Percentiles rank a stretch among this genome's conserved stretches.
Conservation (phyloP, 2,888 invertebrate species). For the Troides aeacus region DNA sequence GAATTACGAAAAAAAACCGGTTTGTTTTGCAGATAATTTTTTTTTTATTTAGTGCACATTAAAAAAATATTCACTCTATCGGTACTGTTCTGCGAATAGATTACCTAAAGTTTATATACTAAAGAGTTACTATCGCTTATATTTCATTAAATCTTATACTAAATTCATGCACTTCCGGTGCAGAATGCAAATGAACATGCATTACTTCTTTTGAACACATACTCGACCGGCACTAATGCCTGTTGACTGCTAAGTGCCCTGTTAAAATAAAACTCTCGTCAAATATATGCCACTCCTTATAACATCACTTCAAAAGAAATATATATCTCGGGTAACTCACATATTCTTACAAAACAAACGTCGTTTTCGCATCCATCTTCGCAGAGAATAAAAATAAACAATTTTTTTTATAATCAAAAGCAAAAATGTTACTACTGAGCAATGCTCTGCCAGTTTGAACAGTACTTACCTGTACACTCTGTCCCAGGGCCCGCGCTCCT, state of each 20-base stretch:
- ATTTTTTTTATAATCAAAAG: slow-evolving; percentile 63
- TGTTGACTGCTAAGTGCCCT: slow-evolving; percentile 81
- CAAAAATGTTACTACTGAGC: slow-evolving; percentile 66
- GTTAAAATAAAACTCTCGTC: slow-evolving; percentile 77
- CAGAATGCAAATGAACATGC: slow-evolving; percentile 73
- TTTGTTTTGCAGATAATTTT: too few species aligned
- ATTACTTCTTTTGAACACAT: slow-evolving; percentile 76
- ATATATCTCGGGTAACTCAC: slow-evolving; percentile 74
- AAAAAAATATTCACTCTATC: background rate
- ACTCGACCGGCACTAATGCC: slow-evolving; percentile 81
- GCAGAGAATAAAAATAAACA: slow-evolving; percentile 70
- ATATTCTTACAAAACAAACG: slow-evolving; percentile 79
- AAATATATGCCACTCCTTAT: slow-evolving; percentile 66
- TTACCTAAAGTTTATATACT: background rate
- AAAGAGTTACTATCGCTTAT: slow-evolving; percentile 32
- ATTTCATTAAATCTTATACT: slow-evolving; percentile 52
- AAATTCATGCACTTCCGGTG: slow-evolving; percentile 75
- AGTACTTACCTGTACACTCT: slow-evolving; percentile 84
- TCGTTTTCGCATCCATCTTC: slow-evolving; percentile 79
- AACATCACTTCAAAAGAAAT: slow-evolving; percentile 65
- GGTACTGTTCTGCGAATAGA: slow-evolving; percentile 25
- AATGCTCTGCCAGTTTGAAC: slow-evolving; percentile 37
- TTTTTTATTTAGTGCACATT: too few species aligned
- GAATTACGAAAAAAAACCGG: too few species aligned
- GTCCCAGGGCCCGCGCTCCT: slow-evolving; percentile 92